Percentiles rank a stretch among this genome's conserved stretches.
Evolutionary conservation across 2,797 vertebrate species (phyloP).

Genomic region (Epinephelus awoara): DNA sequence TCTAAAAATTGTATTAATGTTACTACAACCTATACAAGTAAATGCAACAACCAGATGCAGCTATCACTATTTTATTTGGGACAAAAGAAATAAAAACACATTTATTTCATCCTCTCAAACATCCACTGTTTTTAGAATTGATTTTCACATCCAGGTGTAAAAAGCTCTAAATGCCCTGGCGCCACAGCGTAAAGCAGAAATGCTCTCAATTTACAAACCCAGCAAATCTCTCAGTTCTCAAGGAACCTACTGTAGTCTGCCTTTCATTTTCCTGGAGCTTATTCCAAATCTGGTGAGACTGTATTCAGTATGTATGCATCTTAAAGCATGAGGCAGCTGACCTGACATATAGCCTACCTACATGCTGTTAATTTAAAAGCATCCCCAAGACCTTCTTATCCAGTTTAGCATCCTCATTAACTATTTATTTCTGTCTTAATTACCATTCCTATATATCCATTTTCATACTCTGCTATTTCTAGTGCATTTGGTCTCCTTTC

Average conservation of each 20-base stretch:
- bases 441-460: not conserved
- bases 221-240: slow-evolving; percentile 26
- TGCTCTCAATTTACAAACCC: slow-evolving; percentile 33
- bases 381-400: not conserved
- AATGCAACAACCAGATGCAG: not conserved
- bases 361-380: slow-evolving; percentile 1
- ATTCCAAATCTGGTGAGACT: slow-evolving; percentile 16
- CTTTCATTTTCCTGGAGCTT: slow-evolving; percentile 22
- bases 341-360: not conserved
- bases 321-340: not conserved
- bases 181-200: slow-evolving; percentile 30
- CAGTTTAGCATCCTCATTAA: slow-evolving; percentile 1
- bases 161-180: slow-evolving; percentile 8
- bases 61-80: not conserved
- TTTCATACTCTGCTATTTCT: not conserved
- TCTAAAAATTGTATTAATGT: slow-evolving; percentile 5
- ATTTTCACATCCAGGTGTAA: slow-evolving; percentile 6
- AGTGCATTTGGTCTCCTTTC: not conserved
- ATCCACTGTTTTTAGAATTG: slow-evolving; percentile 8
- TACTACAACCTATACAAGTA: not conserved
- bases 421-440: not conserved
- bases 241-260: slow-evolving; percentile 4
- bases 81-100: slow-evolving; percentile 16
- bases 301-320: slow-evolving; percentile 7
- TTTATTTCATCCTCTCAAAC: slow-evolving; percentile 5